Evolutionary conservation across 2,797 vertebrate species (phyloP).

Genomic region (Podarcis lilfordi): DNA sequence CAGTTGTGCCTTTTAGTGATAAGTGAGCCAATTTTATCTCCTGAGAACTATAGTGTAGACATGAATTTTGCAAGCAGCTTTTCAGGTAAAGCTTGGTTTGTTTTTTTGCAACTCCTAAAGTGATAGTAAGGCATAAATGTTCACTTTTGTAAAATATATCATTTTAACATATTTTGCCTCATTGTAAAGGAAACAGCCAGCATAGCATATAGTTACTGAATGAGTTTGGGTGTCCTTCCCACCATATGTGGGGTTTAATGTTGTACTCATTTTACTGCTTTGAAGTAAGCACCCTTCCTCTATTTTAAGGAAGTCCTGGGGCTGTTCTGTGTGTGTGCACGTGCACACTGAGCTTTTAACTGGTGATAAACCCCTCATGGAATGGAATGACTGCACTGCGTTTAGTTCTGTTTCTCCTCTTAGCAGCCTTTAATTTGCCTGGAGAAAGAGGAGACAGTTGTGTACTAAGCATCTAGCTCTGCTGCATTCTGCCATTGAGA

Average conservation of each 20-base stretch:
- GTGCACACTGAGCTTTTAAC: neutral
- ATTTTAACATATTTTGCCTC: too few relatives aligned
- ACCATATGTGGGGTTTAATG: accelerated
- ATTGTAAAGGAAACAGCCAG: neutral
- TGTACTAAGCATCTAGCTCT: conserved; percentile 29
- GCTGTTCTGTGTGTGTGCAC: neutral
- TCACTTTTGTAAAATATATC: neutral
- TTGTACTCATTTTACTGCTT: neutral
- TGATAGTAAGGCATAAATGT: neutral
- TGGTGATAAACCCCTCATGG: neutral
- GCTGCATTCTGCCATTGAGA: conserved; percentile 56
- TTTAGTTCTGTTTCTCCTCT: neutral
- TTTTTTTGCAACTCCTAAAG: neutral
- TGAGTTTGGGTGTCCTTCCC: neutral
- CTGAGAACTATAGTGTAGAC: neutral
- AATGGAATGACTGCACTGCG: neutral
- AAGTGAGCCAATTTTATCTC: neutral
- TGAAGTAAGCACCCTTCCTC: conserved; percentile 39
- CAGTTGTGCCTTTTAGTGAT: neutral
- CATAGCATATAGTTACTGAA: neutral
- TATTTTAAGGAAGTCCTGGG: conserved; percentile 13
- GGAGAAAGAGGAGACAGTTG: neutral
- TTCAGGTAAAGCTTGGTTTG: neutral
- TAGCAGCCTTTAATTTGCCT: neutral
- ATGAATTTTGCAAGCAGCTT: neutral